phyloP scores from a whole-genome alignment of 2,797 vertebrate genomes.

The Aeoliscus strigatus region DNA sequence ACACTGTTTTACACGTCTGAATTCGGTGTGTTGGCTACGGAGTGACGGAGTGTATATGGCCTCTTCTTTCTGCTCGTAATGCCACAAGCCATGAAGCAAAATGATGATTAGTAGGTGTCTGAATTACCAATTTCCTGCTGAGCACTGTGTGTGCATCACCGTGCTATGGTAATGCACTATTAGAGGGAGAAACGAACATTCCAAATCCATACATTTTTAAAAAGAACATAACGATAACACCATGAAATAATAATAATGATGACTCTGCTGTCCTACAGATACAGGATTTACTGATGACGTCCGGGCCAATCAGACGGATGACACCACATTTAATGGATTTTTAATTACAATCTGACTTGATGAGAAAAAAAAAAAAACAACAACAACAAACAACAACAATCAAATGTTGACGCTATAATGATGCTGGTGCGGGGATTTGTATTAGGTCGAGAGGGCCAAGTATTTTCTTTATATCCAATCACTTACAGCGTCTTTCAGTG shows the following conservation, averaged over 20 bases:
- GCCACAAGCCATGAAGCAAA: too few relatives aligned
- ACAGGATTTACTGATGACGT: conserved; percentile 15
- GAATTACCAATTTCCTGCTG: too few relatives aligned
- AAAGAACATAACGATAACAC: conserved; percentile 18
- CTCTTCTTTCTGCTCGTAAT: too few relatives aligned
- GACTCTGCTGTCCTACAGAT: conserved; percentile 15
- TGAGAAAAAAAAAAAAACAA: conserved; percentile 32
- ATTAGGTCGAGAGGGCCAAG: conserved; percentile 7
- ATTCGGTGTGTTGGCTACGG: too few relatives aligned
- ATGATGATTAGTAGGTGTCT: too few relatives aligned
- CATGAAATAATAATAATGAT: conserved; percentile 41
- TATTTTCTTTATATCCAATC: conserved; percentile 14
- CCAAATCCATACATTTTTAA: conserved; percentile 22
- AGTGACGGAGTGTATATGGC: too few relatives aligned
- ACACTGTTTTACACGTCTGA: too few relatives aligned
- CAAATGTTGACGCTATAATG: conserved; percentile 8
- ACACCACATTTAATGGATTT: conserved; percentile 10
- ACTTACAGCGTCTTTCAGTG: conserved; percentile 34
- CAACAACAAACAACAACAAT: conserved; percentile 28
- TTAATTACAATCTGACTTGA: conserved; percentile 26
- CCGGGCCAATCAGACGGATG: conserved; percentile 24
- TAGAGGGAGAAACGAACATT: too few relatives aligned
- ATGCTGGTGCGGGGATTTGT: conserved; percentile 11
- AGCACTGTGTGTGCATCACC: too few relatives aligned
- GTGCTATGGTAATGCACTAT: too few relatives aligned